Evolutionary conservation across 2,888 invertebrate genomes (phyloP), one percentile per base, ranked within the genome.

Genomic region (Poecilobothrus nobilitatus): DNA sequence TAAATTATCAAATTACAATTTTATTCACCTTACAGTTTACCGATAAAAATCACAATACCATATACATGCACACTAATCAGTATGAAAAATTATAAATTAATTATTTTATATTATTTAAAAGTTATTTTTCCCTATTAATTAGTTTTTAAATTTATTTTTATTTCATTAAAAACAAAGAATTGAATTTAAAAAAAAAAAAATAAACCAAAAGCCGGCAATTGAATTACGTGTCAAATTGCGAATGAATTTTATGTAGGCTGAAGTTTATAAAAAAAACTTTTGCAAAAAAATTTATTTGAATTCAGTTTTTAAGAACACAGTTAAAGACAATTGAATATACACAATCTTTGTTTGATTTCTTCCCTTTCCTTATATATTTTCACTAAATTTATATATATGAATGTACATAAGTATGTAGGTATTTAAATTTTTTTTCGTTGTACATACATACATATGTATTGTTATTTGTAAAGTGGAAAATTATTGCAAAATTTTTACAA

Each of bases 161-260:
- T 53, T 18, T 12, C 15, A 6, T 53, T 53, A 12, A 9, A 27
- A 27, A 27, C 27, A 27, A 4, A 5, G 5, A 53, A 53, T 3
- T 53, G 7, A 2, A 18, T 18, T 53, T 18, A 9, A 53, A 18
- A 27, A 27, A 27, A 4, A 27, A 27, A 27, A 27, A 37, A 37
- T 8, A 12, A 37, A 37, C 37, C 64, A 71, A 71, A 71, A 71
- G 67, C 22, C 63, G 22, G 22, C 20, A 63, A 22, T 63, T 22
- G 10, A 21, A 63, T 22, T 22, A 63, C 63, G 63, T 22, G 20
- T 63, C 22, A 20, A 63, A 63, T 21, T 63, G 20, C 22, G 12
- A 63, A 63, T 63, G 15, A 53, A 18, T 18, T 18, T 6, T 18
- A 53, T 41, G 53, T n/a, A 6, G 53, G 53, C 15, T 12, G 53